phyloP scores from a whole-genome alignment of 1,140 invertebrate species.

The Drosophila azteca region DNA sequence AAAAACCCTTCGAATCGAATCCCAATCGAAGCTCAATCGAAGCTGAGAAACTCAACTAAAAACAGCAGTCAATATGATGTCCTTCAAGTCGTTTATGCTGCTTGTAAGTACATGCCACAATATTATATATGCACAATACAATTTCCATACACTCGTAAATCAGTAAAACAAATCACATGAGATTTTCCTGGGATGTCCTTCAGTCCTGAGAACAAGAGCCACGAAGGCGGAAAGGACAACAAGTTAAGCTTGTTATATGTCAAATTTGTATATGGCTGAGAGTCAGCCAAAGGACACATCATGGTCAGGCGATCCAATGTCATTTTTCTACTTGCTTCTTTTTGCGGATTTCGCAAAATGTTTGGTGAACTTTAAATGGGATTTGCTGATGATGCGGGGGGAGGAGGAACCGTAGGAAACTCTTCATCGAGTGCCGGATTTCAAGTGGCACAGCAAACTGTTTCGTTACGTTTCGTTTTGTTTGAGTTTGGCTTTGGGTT shows the following conservation, averaged over 20 bases:
- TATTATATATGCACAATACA: not conserved
- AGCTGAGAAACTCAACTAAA: conserved; percentile 19
- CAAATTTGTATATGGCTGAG: conserved; percentile 63
- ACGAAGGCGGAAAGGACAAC: conserved; percentile 50
- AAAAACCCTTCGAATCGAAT: too few relatives aligned
- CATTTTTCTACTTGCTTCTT: conserved; percentile 49
- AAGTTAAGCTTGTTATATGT: conserved; percentile 74
- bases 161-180: conserved; percentile 67
- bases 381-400: conserved; percentile 12
- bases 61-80: conserved; percentile 66
- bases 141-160: conserved; percentile 46
- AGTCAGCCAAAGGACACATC: conserved; percentile 28
- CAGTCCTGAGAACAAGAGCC: conserved; percentile 22
- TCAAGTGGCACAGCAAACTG: conserved; percentile 56
- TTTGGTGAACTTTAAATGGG: conserved; percentile 49
- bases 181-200: conserved; percentile 37
- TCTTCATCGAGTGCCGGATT: conserved; percentile 42
- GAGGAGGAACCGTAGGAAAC: conserved; percentile 6
- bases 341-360: conserved; percentile 36
- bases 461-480: conserved; percentile 15
- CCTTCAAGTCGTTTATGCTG: conserved; percentile 68
- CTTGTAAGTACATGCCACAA: conserved; percentile 67
- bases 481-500: not conserved
- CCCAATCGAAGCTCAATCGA: too few relatives aligned
- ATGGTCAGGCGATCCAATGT: conserved; percentile 35